Evolutionary conservation across 2,888 invertebrate genomes (phyloP), one percentile per base, ranked within the genome.

Genomic region (Calameuta filiformis): DNA sequence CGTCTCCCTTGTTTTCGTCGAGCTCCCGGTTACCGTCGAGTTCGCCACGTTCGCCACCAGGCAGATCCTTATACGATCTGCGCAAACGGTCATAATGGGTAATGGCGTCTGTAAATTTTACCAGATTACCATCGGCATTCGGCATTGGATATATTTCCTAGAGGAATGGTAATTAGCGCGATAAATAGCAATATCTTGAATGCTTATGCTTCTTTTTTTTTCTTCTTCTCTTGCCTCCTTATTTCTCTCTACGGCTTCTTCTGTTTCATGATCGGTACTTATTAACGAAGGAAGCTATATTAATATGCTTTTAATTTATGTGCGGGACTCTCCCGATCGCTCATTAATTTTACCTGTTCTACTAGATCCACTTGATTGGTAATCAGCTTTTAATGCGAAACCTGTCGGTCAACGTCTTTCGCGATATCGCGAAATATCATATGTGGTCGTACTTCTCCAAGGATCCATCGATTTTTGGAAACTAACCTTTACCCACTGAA

Each of bases 101-200:
- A 71, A 71, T 31, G 34, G 71, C 71, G 71, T 34, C 71, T 71
- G 71, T 71, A 71, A 71, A 71, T 71, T 71, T 34, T 31, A 71
- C 71, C 33, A 71, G 71, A 71, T 71, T 71, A 71, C 34, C 71
- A 71, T 71, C 71, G 71, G 71, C 31, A 71, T 71, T 34, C 71
- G 71, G 34, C 71, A 34, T 71, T 34, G 71, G 33, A 34, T 15
- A 71, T 71, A 71, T 71, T 71, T 71, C 71, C 33, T 71, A 71
- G 34, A 31, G 33, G 71, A 71, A 33, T 71, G 33, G 71, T 31
- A 71, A 71, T 71, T 34, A 34, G 33, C 34, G 33, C 71, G 71
- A 71, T 71, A 71, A 71, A 71, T 71, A 71, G 71, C 33, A 34
- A 71, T 71, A 23, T 56, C 56, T 56, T 56, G 56, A 56, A 56